These are phyloP conservation scores for Steinernema hermaphroditum DNA, from an alignment of 2,888 invertebrate genomes.

Conservation along the genomic window DNA sequence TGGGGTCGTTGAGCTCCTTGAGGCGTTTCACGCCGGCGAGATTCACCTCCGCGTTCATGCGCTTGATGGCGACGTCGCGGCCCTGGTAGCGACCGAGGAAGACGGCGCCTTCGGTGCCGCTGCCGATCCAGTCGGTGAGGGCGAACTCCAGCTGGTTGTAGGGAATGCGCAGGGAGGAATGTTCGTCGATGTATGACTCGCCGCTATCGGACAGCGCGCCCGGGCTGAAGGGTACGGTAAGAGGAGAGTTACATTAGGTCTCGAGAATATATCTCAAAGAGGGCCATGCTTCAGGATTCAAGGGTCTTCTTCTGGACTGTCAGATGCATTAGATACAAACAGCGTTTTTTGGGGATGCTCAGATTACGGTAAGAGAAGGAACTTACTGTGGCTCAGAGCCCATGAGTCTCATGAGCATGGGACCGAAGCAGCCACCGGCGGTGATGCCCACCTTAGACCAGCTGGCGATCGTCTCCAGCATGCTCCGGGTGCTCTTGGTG, in stretches of 20 bases:
- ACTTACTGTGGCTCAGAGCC: conserved; percentile 4
- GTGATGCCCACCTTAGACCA: background rate
- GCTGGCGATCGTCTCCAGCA: background rate
- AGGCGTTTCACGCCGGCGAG: conserved; percentile 85
- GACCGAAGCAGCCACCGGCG: conserved; percentile 4
- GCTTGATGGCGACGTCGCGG: conserved; percentile 25
- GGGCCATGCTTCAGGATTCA: too few species aligned
- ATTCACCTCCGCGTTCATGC: conserved; percentile 17
- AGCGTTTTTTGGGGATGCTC: too few species aligned
- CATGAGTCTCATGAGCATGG: background rate
- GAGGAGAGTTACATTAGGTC: background rate
- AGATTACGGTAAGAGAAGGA: too few species aligned
- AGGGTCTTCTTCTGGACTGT: too few species aligned
- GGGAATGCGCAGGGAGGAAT: conserved; percentile 7
- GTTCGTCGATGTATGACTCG: conserved; percentile 18
- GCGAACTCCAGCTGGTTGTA: conserved; percentile 14
- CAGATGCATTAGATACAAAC: too few species aligned
- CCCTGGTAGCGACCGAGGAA: conserved; percentile 8
- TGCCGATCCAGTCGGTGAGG: conserved; percentile 26
- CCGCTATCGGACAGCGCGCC: conserved; percentile 17
- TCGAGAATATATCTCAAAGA: too few species aligned
- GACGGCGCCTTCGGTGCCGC: conserved; percentile 24
- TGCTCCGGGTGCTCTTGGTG: background rate
- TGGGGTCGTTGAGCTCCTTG: conserved; percentile 88
- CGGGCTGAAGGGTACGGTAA: background rate